phyloP scores from a whole-genome alignment of 1,140 invertebrate species.

The Hycleus cichorii region DNA sequence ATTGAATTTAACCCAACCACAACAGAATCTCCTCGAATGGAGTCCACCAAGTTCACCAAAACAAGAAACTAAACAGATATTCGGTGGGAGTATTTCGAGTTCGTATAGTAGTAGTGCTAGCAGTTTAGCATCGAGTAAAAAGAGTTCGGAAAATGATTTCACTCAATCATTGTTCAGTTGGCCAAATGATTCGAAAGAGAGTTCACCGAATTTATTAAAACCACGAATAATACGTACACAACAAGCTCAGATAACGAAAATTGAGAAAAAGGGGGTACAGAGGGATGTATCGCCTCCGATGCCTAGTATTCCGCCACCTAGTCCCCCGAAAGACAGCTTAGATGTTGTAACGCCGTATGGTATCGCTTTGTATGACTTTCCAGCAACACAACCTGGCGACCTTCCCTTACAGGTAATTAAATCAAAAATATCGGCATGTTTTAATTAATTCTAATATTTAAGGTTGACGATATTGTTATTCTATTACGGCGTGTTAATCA shows the following conservation, averaged over 20 bases:
- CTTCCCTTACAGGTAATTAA: conserved; percentile 57
- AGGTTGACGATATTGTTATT: conserved; percentile 60
- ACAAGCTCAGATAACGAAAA: conserved; percentile 20
- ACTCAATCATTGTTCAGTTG: neutral
- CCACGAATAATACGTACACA: conserved; percentile 38
- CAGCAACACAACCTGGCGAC: conserved; percentile 61
- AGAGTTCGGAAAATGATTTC: conserved; percentile 33
- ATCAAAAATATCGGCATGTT: neutral
- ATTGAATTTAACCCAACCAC: conserved; percentile 28
- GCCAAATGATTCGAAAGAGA: neutral
- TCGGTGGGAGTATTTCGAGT: conserved; percentile 38
- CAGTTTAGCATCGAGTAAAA: conserved; percentile 38
- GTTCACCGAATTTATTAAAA: neutral
- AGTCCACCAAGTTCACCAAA: conserved; percentile 34
- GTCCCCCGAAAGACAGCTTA: conserved; percentile 52
- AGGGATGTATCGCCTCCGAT: conserved; percentile 57
- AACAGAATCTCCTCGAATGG: conserved; percentile 33
- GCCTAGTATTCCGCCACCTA: conserved; percentile 66
- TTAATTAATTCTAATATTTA: neutral
- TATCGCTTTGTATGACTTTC: conserved; percentile 67
- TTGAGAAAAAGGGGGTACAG: conserved; percentile 1
- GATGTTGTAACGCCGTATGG: conserved; percentile 49
- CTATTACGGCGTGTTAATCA: conserved; percentile 61
- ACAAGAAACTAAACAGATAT: conserved; percentile 19
- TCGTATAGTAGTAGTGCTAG: conserved; percentile 39